phyloP scores from a whole-genome alignment of 2,797 vertebrate genomes.

The Melanotaenia pygmaea region DNA sequence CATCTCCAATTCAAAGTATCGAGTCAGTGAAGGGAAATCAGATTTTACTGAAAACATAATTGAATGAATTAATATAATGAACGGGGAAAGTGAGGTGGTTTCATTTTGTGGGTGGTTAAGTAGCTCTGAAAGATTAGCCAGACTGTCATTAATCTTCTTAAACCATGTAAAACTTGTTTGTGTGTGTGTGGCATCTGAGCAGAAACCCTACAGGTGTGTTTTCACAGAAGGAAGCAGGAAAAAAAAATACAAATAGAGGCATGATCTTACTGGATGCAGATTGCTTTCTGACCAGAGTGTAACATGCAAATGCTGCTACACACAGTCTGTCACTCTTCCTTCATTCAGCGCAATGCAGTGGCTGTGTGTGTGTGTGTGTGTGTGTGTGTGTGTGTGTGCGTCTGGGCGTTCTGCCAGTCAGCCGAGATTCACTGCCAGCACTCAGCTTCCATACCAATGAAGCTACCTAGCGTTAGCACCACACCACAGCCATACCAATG shows the following conservation, averaged over 20 bases:
- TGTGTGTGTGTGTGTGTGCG: conserved; percentile 31
- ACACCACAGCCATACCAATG: conserved; percentile 61
- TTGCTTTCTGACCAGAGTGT: conserved; percentile 31
- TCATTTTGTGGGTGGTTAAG: background rate
- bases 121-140: background rate
- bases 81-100: background rate
- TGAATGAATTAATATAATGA: background rate
- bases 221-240: background rate
- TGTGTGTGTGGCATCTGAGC: background rate
- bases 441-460: conserved; percentile 71
- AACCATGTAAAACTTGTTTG: background rate
- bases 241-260: background rate
- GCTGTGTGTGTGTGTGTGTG: too few species aligned
- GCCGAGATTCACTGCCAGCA: conserved; percentile 57
- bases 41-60: conserved; percentile 2
- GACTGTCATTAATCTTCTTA: background rate
- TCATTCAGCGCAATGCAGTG: conserved; percentile 71
- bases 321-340: conserved; percentile 46
- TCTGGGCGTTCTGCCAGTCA: conserved; percentile 68
- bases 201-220: background rate
- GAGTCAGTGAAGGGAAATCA: background rate
- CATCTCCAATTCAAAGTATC: background rate
- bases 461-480: conserved; percentile 46
- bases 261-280: conserved; percentile 1
- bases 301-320: conserved; percentile 44